These are phyloP conservation scores for Nymphicus hollandicus DNA, from an alignment of 2,113 vertebrate species.

Conservation along the genomic window DNA sequence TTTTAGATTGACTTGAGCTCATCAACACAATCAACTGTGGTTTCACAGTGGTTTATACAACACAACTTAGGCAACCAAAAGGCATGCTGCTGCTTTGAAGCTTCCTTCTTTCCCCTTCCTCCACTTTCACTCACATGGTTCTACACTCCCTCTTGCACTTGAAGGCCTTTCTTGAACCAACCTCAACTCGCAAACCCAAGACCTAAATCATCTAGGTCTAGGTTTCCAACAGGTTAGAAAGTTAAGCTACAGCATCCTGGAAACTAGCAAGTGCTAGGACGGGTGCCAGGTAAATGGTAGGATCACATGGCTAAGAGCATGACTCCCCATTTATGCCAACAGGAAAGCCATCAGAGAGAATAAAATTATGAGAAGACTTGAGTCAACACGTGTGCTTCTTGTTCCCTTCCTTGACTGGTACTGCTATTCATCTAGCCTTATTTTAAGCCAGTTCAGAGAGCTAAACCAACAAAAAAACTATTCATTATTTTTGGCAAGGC, in stretches of 20 bases:
- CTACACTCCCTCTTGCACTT: not conserved
- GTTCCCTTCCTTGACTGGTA: constrained; percentile 8
- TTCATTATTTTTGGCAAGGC: constrained; percentile 22
- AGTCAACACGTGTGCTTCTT: not conserved
- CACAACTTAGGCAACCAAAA: not conserved
- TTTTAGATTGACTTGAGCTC: not conserved
- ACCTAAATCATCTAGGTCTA: not conserved
- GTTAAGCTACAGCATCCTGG: not conserved
- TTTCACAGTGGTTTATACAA: not conserved
- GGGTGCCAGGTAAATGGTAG: not conserved
- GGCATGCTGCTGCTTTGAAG: not conserved
- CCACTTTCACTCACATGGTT: not conserved
- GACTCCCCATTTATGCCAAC: not conserved
- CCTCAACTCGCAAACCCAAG: not conserved
- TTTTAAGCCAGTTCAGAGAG: constrained; percentile 12
- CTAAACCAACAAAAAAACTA: constrained; percentile 33
- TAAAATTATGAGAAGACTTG: constrained; percentile 11
- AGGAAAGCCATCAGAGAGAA: not conserved
- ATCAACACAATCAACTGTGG: not conserved
- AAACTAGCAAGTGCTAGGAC: not conserved
- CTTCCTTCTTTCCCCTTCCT: not conserved
- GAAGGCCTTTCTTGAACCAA: not conserved
- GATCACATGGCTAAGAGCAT: not conserved
- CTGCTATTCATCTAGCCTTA: constrained; percentile 18
- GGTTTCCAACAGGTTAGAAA: not conserved